These are phyloP conservation scores for Rhombomys opimus DNA, from an alignment of 2,113 vertebrate species.

Conservation along the genomic window DNA sequence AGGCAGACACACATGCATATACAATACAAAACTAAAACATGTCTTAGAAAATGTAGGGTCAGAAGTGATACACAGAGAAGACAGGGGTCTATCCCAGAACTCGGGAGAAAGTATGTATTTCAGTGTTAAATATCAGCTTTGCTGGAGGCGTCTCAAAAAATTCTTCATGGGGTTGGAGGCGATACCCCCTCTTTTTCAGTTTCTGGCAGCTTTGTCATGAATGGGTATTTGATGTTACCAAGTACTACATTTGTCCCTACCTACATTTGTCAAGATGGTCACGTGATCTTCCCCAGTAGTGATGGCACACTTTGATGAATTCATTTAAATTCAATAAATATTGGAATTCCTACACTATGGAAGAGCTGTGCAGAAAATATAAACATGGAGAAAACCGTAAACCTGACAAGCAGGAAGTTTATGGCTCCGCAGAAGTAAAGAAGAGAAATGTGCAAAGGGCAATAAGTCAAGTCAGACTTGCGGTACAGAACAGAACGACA, in stretches of 20 bases:
- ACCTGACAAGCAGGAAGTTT: background rate
- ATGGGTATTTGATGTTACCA: background rate
- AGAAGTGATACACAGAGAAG: background rate
- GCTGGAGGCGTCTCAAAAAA: background rate
- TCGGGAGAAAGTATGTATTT: constrained; percentile 9
- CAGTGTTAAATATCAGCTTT: background rate
- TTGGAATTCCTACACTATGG: background rate
- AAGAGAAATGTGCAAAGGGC: background rate
- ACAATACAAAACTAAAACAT: background rate
- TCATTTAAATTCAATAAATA: constrained; percentile 51
- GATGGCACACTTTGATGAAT: background rate
- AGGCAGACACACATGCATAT: background rate
- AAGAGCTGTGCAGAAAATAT: background rate
- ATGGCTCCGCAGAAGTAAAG: background rate
- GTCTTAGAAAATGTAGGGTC: background rate
- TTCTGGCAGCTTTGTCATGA: background rate
- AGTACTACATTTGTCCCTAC: background rate
- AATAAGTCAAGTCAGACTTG: constrained; percentile 25
- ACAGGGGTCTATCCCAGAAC: background rate
- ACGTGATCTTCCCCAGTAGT: background rate
- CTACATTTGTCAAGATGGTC: constrained; percentile 22
- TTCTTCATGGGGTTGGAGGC: background rate
- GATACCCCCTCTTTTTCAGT: background rate
- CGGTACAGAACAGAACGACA: background rate
- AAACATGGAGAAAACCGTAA: constrained; percentile 25